These are phyloP conservation scores for Sciurus vulgaris DNA, from an alignment of 2,797 vertebrate genomes.

Conservation along the genomic window DNA sequence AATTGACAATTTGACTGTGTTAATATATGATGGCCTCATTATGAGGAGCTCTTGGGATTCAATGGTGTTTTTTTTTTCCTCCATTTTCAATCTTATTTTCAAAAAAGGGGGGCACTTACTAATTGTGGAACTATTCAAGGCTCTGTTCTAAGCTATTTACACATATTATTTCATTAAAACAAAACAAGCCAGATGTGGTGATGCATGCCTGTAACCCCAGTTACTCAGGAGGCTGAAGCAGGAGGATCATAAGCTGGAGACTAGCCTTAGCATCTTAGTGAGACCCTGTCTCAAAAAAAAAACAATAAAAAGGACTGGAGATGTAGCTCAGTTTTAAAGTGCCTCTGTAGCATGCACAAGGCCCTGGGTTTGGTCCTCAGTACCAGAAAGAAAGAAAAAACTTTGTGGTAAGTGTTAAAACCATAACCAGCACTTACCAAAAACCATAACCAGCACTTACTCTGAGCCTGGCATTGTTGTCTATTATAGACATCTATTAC, in stretches of 20 bases:
- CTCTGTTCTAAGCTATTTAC: constrained; percentile 16
- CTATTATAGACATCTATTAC: not conserved
- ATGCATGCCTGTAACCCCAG: too few species aligned
- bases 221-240: too few species aligned
- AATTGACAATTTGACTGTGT: not conserved
- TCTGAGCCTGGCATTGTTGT: constrained; percentile 29
- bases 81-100: constrained; percentile 15
- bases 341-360: too few species aligned
- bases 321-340: too few species aligned
- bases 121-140: not conserved
- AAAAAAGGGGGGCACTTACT: not conserved
- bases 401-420: constrained; percentile 11
- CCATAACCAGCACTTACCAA: constrained; percentile 50
- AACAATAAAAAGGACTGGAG: too few species aligned
- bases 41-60: not conserved
- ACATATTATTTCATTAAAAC: constrained; percentile 38
- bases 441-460: constrained; percentile 52
- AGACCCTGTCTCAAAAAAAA: too few species aligned
- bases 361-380: too few species aligned
- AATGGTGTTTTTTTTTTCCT: not conserved
- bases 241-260: too few species aligned
- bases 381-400: not conserved
- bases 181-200: not conserved
- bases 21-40: not conserved
- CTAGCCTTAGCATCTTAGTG: too few species aligned